Percentiles rank a stretch among this genome's conserved stretches.
phyloP scores from a whole-genome alignment of 2,888 invertebrate species.

The Dynastes maya region DNA sequence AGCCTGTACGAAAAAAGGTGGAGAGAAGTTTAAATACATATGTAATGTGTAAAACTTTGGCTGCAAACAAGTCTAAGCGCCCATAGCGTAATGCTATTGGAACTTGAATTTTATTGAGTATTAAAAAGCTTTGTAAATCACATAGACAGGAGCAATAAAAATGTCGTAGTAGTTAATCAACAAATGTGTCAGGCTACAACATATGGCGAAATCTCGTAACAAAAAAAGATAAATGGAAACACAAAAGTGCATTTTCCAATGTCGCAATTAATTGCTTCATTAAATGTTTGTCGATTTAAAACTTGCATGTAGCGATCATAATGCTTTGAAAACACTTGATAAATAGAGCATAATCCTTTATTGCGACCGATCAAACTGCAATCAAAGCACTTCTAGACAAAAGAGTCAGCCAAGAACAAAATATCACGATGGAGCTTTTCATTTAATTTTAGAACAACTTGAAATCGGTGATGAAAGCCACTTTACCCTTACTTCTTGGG shows the following conservation, averaged over 20 bases:
- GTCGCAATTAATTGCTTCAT: constrained; percentile 16
- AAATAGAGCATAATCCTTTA: constrained; percentile 30
- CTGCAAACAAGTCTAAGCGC: too few relatives aligned
- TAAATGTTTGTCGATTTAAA: constrained; percentile 25
- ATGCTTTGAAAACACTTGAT: constrained; percentile 19
- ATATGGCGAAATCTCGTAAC: background rate
- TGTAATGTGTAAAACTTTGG: too few relatives aligned
- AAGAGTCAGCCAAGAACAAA: constrained; percentile 13
- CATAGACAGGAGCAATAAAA: too few relatives aligned
- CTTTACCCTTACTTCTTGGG: background rate
- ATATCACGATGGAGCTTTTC: constrained; percentile 21
- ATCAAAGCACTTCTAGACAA: constrained; percentile 14
- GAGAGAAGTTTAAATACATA: too few relatives aligned
- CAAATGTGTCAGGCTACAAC: background rate
- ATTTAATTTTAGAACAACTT: constrained; percentile 18
- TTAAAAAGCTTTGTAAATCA: too few relatives aligned
- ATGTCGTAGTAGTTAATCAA: background rate
- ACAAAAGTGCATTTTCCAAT: background rate
- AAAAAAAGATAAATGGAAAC: background rate
- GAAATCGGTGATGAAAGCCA: background rate
- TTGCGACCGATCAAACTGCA: constrained; percentile 28
- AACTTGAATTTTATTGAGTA: too few relatives aligned
- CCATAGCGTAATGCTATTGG: too few relatives aligned
- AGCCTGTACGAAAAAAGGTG: too few relatives aligned
- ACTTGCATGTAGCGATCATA: background rate